Base-by-base conservation (phyloP, 1,140 invertebrate species). In the Drosophila mojavensis region DNA sequence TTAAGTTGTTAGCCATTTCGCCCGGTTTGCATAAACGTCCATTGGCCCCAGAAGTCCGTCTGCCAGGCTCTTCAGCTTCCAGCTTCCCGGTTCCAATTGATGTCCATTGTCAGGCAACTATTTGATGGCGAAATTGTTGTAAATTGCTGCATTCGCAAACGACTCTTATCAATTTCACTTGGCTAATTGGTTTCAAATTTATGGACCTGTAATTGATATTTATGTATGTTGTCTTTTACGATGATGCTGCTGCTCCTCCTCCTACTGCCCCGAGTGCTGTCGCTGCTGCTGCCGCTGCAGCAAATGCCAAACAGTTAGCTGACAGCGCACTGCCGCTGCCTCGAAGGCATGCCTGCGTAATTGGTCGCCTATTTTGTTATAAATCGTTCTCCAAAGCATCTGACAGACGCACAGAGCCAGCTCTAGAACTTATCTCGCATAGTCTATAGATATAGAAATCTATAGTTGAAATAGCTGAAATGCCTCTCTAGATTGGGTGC, bases 151-250 rank as follows among this genome's bases (percentile, higher is more conserved):
- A 53, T 71, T 82, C 28, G 62, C 39, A 51, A 68, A 73, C 74
- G 79, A 78, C 71, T 86, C 73, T 91, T 91, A 91, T 91, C 88
- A 91, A 91, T 91, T 91, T 86, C 81, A 76, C 82, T 67, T 91
- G 88, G 88, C 88, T 91, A 91, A 91, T 91, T 91, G 88, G 88
- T 91, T 91, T 91, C 73, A 88, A 91, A 91, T 91, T 91, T 91
- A 91, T 91, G 88, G 88, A 91, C 82, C 88, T 83, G 88, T 91
- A 80, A 88, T 88, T 88, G 86, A 91, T 91, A 91, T 91, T 91
- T 91, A 91, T 91, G 88, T 78, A 53, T 77, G 81, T 85, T 65
- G 61, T 78, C 66, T 69, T 62, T 65, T 47, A 62, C 59, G 66
- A 77, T 71, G 62, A 41, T 55, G 54, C 62, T 53, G 39, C 56